Percentiles rank a stretch among this genome's conserved stretches.
These are phyloP conservation scores for Melanotaenia parkinsoni DNA, from an alignment of 2,797 vertebrate genomes.

Conservation along the genomic window DNA sequence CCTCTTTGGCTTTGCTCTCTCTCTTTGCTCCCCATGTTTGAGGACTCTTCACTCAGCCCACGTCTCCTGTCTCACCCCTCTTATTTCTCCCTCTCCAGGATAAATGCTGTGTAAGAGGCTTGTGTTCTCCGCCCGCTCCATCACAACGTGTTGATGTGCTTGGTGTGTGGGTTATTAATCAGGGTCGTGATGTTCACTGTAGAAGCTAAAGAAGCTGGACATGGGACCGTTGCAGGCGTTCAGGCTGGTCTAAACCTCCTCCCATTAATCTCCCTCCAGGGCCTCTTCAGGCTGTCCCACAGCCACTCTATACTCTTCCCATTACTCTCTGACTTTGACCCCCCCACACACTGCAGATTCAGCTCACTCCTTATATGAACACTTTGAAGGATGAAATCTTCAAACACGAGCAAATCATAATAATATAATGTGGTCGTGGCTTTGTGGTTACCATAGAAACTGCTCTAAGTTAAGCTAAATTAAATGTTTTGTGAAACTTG, in stretches of 20 bases:
- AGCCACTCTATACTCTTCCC: slow-evolving; percentile 32
- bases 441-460: slow-evolving; percentile 5
- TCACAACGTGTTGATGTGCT: slow-evolving; percentile 58
- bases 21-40: slow-evolving; percentile 12
- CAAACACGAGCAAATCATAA: background rate
- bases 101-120: slow-evolving; percentile 56
- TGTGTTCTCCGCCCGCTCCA: slow-evolving; percentile 56
- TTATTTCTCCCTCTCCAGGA: slow-evolving; percentile 60
- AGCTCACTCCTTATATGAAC: slow-evolving; percentile 37
- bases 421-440: background rate
- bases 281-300: slow-evolving; percentile 40
- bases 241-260: slow-evolving; percentile 20
- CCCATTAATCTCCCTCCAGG: slow-evolving; percentile 59
- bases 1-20: slow-evolving; percentile 27
- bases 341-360: slow-evolving; percentile 37
- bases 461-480: background rate
- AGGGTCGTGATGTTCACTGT: slow-evolving; percentile 23
- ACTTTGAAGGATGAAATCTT: slow-evolving; percentile 2
- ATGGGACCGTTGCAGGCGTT: slow-evolving; percentile 9
- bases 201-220: slow-evolving; percentile 26
- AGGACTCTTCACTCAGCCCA: slow-evolving; percentile 59
- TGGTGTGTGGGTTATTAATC: slow-evolving; percentile 58
- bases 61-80: slow-evolving; percentile 44
- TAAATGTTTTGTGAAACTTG: too few species aligned
- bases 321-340: slow-evolving; percentile 46